Conservation (phyloP, 2,113 vertebrate genomes). For the Lutjanus erythropterus region DNA sequence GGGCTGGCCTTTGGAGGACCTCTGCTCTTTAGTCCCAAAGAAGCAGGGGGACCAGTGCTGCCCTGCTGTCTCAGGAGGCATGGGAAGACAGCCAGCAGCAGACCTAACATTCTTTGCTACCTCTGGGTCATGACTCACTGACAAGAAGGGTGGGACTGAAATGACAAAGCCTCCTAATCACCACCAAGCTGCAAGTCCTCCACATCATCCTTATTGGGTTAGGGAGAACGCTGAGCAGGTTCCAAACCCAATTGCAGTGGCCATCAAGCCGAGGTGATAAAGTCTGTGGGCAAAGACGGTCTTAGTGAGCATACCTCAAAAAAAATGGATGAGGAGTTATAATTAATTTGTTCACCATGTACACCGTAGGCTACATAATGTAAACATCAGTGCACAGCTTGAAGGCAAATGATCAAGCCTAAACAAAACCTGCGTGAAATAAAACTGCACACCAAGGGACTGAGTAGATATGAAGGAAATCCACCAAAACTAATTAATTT, state of each 20-base stretch:
- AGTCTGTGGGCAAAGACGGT: background rate
- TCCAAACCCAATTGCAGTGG: background rate
- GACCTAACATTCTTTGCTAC: conserved; percentile 12
- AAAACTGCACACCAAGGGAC: background rate
- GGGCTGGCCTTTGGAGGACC: conserved; percentile 27
- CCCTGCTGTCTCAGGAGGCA: conserved; percentile 24
- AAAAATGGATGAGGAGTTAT: background rate
- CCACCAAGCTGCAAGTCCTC: background rate
- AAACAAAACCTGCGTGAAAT: background rate
- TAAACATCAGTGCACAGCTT: conserved; percentile 5
- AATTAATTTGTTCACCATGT: background rate
- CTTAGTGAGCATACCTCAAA: background rate
- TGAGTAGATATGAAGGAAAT: background rate
- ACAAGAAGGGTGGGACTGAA: conserved; percentile 12
- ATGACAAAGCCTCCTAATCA: conserved; percentile 23
- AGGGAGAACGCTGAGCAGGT: background rate
- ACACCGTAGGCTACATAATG: background rate
- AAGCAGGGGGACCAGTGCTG: conserved; percentile 12
- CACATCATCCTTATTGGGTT: background rate
- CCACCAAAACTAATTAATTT: background rate
- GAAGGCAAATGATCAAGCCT: background rate
- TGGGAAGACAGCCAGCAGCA: conserved; percentile 16
- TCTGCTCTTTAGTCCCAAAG: conserved; percentile 33
- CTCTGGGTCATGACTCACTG: conserved; percentile 17
- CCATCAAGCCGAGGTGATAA: background rate